phyloP scores from a whole-genome alignment of 2,797 vertebrate genomes.

The Nasua narica region DNA sequence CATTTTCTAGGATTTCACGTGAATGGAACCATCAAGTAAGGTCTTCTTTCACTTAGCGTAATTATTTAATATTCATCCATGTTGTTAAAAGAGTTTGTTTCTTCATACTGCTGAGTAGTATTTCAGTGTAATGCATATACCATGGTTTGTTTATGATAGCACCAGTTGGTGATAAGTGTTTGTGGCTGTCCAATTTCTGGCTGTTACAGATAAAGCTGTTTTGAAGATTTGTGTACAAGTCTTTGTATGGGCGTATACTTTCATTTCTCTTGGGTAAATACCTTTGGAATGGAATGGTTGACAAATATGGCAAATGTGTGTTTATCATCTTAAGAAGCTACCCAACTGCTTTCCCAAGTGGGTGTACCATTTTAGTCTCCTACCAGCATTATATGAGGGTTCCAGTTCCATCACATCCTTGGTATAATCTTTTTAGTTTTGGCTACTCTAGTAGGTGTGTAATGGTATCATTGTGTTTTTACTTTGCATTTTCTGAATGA shows the following conservation, averaged over 20 bases:
- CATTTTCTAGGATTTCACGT: slow-evolving; percentile 33
- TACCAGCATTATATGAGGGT: not conserved
- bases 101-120: not conserved
- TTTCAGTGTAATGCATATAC: not conserved
- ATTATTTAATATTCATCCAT: not conserved
- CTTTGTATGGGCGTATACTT: not conserved
- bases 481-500: not conserved
- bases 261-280: not conserved
- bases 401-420: not conserved
- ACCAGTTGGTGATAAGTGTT: not conserved
- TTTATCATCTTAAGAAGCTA: slow-evolving; percentile 30
- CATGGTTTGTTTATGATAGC: not conserved
- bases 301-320: not conserved
- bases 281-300: not conserved
- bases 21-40: not conserved
- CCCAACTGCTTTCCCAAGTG: not conserved
- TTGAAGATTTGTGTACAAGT: not conserved
- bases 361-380: not conserved
- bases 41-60: not conserved
- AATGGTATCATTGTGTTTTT: not conserved
- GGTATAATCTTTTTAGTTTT: not conserved
- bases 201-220: not conserved
- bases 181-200: not conserved
- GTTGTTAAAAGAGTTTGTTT: not conserved
- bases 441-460: not conserved